phyloP scores from a whole-genome alignment of 2,797 vertebrate genomes.

The Myotis pilosus region DNA sequence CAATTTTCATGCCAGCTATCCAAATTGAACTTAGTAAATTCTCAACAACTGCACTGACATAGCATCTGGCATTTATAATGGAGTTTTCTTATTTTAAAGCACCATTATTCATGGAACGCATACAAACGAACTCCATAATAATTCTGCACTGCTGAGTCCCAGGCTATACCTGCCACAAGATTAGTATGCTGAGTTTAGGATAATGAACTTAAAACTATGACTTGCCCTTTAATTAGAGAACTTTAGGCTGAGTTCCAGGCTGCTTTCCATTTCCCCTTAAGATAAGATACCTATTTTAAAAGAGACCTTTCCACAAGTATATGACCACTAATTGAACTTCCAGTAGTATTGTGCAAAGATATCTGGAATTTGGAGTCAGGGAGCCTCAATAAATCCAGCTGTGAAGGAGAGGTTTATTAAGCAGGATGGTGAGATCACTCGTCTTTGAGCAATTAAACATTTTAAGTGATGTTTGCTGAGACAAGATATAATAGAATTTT shows the following conservation, averaged over 20 bases:
- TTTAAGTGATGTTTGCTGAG: not conserved
- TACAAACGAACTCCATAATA: not conserved
- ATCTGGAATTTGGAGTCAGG: not conserved
- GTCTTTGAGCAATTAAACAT: not conserved
- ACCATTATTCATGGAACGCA: not conserved
- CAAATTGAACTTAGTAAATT: constrained; percentile 26
- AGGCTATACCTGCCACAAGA: not conserved
- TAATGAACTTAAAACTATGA: not conserved
- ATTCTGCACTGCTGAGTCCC: not conserved
- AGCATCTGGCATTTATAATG: not conserved
- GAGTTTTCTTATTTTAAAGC: constrained; percentile 31
- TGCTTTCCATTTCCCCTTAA: not conserved
- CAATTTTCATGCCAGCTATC: constrained; percentile 10
- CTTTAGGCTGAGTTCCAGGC: not conserved
- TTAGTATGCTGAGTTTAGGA: not conserved
- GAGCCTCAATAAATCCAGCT: not conserved
- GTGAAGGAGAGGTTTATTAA: not conserved
- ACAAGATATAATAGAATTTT: not conserved
- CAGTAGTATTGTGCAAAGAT: not conserved
- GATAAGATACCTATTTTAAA: not conserved
- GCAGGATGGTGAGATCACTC: not conserved
- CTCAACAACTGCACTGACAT: not conserved
- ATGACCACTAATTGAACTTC: not conserved
- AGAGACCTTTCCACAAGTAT: not conserved
- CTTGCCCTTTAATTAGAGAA: constrained; percentile 16